phyloP scores from a whole-genome alignment of 2,888 invertebrate species.

The Idaea dimidiata region DNA sequence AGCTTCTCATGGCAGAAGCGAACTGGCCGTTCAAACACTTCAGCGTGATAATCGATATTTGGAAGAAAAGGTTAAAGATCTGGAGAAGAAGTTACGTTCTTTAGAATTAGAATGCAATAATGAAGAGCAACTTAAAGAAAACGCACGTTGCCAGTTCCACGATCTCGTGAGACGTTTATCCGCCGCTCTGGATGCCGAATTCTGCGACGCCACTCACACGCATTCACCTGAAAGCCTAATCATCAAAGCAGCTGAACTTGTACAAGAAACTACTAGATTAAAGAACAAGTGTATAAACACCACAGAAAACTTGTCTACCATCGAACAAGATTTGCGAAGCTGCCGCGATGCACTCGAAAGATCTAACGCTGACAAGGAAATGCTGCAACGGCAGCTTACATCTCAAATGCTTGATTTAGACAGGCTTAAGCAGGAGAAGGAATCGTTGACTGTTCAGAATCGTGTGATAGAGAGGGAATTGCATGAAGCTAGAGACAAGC shows the following conservation, averaged over 20 bases:
- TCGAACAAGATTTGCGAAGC: constrained; percentile 84
- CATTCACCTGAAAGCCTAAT: constrained; percentile 86
- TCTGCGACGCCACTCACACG: constrained; percentile 83
- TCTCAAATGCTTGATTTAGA: constrained; percentile 86
- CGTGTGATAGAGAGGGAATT: constrained; percentile 88
- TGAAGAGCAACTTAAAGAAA: constrained; percentile 89
- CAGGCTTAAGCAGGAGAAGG: constrained; percentile 88
- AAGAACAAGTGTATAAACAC: constrained; percentile 82
- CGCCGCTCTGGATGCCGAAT: constrained; percentile 86
- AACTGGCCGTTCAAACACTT: constrained; percentile 86
- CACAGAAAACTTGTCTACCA: constrained; percentile 80
- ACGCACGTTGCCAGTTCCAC: constrained; percentile 83
- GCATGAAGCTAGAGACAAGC: constrained; percentile 84
- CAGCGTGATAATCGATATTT: constrained; percentile 86
- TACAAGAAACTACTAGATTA: constrained; percentile 85
- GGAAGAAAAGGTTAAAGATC: constrained; percentile 88
- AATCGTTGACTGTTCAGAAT: constrained; percentile 86
- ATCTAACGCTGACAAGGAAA: constrained; percentile 85
- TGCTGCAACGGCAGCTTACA: constrained; percentile 86
- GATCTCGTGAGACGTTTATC: constrained; percentile 88
- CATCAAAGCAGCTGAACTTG: constrained; percentile 88
- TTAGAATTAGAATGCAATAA: constrained; percentile 86
- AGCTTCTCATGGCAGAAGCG: constrained; percentile 81
- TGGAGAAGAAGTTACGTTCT: constrained; percentile 86
- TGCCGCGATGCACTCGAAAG: constrained; percentile 85